phyloP scores from a whole-genome alignment of 2,113 vertebrate genomes.

The Merops nubicus region DNA sequence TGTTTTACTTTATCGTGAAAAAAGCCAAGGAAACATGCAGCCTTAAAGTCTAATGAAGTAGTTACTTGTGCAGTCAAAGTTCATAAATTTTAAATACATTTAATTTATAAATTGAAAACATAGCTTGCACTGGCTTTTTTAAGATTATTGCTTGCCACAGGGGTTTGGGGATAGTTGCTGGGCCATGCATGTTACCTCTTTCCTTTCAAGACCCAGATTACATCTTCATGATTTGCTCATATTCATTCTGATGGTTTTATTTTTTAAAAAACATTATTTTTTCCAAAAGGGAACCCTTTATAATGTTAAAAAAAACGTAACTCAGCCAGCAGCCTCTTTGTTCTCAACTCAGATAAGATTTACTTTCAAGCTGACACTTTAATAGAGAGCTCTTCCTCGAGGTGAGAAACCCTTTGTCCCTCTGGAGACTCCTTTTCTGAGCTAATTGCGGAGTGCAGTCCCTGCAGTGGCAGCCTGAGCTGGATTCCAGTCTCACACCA shows the following conservation, averaged over 20 bases:
- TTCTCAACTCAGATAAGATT: background rate
- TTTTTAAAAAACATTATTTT: background rate
- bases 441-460: background rate
- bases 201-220: background rate
- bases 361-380: background rate
- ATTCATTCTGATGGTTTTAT: background rate
- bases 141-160: slow-evolving; percentile 51
- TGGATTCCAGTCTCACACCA: background rate
- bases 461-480: background rate
- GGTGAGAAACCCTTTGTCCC: background rate
- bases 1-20: slow-evolving; percentile 31
- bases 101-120: slow-evolving; percentile 50
- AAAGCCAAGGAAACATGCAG: slow-evolving; percentile 33
- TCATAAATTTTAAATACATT: slow-evolving; percentile 63
- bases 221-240: background rate
- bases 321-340: background rate
- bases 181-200: background rate
- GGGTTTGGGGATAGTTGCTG: background rate
- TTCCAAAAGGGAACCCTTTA: background rate
- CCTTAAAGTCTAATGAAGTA: slow-evolving; percentile 45
- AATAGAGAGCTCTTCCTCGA: background rate
- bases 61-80: slow-evolving; percentile 55
- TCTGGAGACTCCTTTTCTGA: background rate
- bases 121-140: slow-evolving; percentile 34
- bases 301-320: background rate